These are phyloP conservation scores for Apotomis capreana DNA, from an alignment of 2,888 invertebrate genomes.

Conservation along the genomic window DNA sequence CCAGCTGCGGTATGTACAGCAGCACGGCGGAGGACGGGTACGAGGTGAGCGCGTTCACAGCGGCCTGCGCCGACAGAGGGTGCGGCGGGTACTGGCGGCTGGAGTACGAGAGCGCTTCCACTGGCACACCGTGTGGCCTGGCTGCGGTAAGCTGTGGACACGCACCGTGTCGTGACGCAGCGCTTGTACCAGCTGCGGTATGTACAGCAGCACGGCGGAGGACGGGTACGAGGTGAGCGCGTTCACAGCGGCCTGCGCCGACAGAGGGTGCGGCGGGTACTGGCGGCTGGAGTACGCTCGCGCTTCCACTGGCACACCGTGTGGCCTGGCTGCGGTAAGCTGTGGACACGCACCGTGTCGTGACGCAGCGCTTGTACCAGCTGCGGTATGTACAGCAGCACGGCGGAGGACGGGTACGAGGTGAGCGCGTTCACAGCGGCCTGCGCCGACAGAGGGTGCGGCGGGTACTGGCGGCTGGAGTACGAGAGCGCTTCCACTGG, in stretches of 20 bases:
- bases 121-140: no score
- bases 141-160: slow-evolving; percentile 21
- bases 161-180: slow-evolving; percentile 60
- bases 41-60: slow-evolving; percentile 90
- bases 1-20: slow-evolving; percentile 93
- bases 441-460: slow-evolving; percentile 90
- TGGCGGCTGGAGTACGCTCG: slow-evolving; percentile 91
- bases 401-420: slow-evolving; percentile 90
- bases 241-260: slow-evolving; percentile 86
- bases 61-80: slow-evolving; percentile 87
- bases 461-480: slow-evolving; percentile 92
- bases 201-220: slow-evolving; percentile 85
- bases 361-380: slow-evolving; percentile 63
- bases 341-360: slow-evolving; percentile 59
- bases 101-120: slow-evolving; percentile 82
- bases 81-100: slow-evolving; percentile 93
- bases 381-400: slow-evolving; percentile 91
- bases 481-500: slow-evolving; percentile 64
- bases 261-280: slow-evolving; percentile 92
- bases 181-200: slow-evolving; percentile 88
- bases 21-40: slow-evolving; percentile 88
- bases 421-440: slow-evolving; percentile 90
- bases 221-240: slow-evolving; percentile 92
- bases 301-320: no score
- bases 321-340: not conserved